Evolutionary conservation across 2,797 vertebrate species (phyloP), one percentile per base, ranked within the genome.

Genomic region (Poeciliopsis infans): DNA sequence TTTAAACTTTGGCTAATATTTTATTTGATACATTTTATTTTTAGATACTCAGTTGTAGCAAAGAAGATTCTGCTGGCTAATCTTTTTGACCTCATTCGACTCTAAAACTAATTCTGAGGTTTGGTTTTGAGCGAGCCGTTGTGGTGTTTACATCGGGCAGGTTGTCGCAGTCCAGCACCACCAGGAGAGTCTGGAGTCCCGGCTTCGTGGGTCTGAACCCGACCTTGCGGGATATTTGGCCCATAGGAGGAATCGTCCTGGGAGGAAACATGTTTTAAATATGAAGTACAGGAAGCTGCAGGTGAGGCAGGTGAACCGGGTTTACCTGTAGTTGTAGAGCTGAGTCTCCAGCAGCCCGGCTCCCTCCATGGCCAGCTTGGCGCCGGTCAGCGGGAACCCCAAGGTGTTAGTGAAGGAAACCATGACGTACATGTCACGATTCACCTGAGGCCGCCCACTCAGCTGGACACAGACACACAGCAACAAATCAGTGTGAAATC

Each of bases 371-470:
- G 87, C 84, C 11, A 98, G 64, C 0, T 4, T 72, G 46, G 96
- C 87, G 0, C 96, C 88, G 11, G 77, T 33, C 79, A 99, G 92
- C 0, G 85, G 12, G 81, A 95, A 91, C 72, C 79, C 87, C 79
- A 96, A 86, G 25, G 95, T 92, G 75, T 98, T 99, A 86, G 93
- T 96, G 91, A 98, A 99, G 80, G 96, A 89, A 39, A 97, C 90
- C 0, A 69, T 94, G 66, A 95, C 95, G 1, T 74, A 85, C 90
- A 95, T 95, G 79, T 95, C 86, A 61, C 87, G 93, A 0, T 57
- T n/a, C 28, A 93, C 64, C 36, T 12, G 76, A 6, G 85, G 85
- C 3, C 51, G 3, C 0, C 95, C 96, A 53, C 87, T 91, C 82
- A 95, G 91, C 97, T 98, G 7, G 4, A 70, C 46, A 20, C 55